Percentiles rank a stretch among this genome's conserved stretches.
Evolutionary conservation across 2,797 vertebrate species (phyloP).

Genomic region (Pseudomugil tenellus): DNA sequence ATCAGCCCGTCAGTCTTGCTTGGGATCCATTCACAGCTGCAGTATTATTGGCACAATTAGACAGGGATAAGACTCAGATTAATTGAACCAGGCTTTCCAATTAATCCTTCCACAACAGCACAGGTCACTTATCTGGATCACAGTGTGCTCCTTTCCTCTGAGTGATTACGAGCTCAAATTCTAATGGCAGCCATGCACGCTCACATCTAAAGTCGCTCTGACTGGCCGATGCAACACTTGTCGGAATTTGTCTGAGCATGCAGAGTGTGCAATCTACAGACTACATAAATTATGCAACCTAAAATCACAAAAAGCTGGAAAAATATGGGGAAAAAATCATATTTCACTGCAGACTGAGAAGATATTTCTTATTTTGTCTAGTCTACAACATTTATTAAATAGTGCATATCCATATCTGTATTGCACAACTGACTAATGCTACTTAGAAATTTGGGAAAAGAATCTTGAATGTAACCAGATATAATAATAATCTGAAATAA

Average conservation of each 20-base stretch:
- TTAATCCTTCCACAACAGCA: slow-evolving; percentile 41
- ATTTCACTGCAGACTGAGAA: neutral
- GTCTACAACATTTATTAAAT: too few species aligned
- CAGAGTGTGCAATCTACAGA: neutral
- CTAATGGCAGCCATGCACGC: slow-evolving; percentile 47
- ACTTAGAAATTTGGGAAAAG: too few species aligned
- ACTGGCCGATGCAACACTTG: slow-evolving; percentile 33
- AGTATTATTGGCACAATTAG: slow-evolving; percentile 77
- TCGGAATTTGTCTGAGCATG: neutral
- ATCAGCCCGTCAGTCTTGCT: slow-evolving; percentile 63
- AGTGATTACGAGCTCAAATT: slow-evolving; percentile 53
- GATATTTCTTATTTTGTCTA: neutral
- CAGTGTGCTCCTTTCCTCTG: slow-evolving; percentile 42
- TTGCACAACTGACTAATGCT: too few species aligned
- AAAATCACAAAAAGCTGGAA: neutral
- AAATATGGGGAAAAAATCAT: neutral
- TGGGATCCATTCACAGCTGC: slow-evolving; percentile 67
- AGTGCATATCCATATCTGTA: too few species aligned
- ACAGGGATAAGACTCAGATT: slow-evolving; percentile 60
- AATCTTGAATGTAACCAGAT: too few species aligned
- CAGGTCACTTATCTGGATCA: slow-evolving; percentile 50
- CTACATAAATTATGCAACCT: slow-evolving; percentile 3
- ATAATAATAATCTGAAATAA: too few species aligned
- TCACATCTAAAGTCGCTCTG: slow-evolving; percentile 14
- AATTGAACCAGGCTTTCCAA: slow-evolving; percentile 63